Base-by-base conservation (phyloP, 64 coral and sea anemone species). In the Orbicella faveolata region DNA sequence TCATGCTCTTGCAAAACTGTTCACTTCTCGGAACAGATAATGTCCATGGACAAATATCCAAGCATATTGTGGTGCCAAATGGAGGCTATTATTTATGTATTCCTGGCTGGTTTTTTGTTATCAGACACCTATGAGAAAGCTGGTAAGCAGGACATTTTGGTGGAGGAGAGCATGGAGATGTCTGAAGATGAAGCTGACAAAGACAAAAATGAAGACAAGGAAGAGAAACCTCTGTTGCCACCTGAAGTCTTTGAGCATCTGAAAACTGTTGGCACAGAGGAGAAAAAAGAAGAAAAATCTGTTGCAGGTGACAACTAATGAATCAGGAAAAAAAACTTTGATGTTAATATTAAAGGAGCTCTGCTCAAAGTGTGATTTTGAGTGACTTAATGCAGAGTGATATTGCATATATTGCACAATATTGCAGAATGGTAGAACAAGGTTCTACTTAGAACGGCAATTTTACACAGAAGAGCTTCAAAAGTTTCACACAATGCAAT, bases 61-160 rank as follows among this genome's bases (percentile, higher is more conserved):
- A 48, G 44, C 2, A 6, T 48, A 48, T 48, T 48, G 4, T 48
- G 4, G 44, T 48, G 44, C 44, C 44, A 48, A 48, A 48, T 48
- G 5, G 44, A 48, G 44, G 44, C 4, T 48, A 48, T 6, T 48
- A 48, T 48, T 3, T 6, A 48, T 48, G 5, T 48, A 48, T 48
- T 48, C 44, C 44, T 48, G 44, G 52, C 39, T 93, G 44, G 36
- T 41, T 70, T 57, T 52, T 55, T 76, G 1, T 72, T 62, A 30
- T 72, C 23, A 94, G 92, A 94, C 53, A 94, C 92, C 0, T 94
- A 94, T 52, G 87, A 94, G 52, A 94, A 94, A 52, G 92, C 44
- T 48, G 44, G 92, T 35, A 81, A 85, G 48, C 88, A 90, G 19
- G 88, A 94, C 19, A 81, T 20, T 83, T 48, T 63, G 0, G 81